Evolutionary conservation across 1,140 invertebrate species (phyloP).

Genomic region (Zelostemma sp.): DNA sequence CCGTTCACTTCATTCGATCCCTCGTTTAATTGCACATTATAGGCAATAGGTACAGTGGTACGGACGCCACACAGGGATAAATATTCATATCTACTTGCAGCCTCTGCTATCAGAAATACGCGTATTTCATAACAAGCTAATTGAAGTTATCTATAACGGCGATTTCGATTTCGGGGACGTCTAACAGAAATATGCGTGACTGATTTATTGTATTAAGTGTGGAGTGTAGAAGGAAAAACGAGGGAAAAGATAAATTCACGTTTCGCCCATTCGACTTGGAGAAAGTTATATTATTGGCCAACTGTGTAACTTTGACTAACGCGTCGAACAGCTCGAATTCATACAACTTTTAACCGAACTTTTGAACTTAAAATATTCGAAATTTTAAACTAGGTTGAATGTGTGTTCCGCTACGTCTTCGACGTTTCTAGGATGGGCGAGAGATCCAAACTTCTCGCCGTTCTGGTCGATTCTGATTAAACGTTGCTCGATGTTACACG

Average conservation of each 20-base stretch:
- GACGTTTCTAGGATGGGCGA: slow-evolving; percentile 37
- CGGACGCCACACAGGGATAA: slow-evolving; percentile 30
- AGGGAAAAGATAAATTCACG: no score
- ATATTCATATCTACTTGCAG: slow-evolving; percentile 42
- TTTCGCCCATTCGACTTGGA: no score
- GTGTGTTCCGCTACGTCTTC: slow-evolving; percentile 38
- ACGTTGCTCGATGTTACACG: slow-evolving; percentile 41
- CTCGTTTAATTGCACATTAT: slow-evolving; percentile 48
- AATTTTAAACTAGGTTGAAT: slow-evolving; percentile 42
- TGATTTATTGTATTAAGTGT: not conserved
- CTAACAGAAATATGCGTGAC: not conserved
- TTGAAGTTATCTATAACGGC: slow-evolving; percentile 29
- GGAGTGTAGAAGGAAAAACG: not conserved
- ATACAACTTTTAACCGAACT: slow-evolving; percentile 2
- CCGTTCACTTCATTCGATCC: slow-evolving; percentile 38
- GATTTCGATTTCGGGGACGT: slow-evolving; percentile 7
- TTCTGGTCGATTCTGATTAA: slow-evolving; percentile 46
- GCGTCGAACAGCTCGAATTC: not conserved
- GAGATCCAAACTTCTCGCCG: slow-evolving; percentile 38
- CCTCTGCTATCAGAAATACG: slow-evolving; percentile 14
- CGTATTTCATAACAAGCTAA: slow-evolving; percentile 27
- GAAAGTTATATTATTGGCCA: no score
- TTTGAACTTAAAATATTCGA: slow-evolving; percentile 25
- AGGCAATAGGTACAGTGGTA: slow-evolving; percentile 30
- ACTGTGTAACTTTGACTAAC: no score